Evolutionary conservation across 2,113 vertebrate species (phyloP).

Genomic region (Erinaceus europaeus): DNA sequence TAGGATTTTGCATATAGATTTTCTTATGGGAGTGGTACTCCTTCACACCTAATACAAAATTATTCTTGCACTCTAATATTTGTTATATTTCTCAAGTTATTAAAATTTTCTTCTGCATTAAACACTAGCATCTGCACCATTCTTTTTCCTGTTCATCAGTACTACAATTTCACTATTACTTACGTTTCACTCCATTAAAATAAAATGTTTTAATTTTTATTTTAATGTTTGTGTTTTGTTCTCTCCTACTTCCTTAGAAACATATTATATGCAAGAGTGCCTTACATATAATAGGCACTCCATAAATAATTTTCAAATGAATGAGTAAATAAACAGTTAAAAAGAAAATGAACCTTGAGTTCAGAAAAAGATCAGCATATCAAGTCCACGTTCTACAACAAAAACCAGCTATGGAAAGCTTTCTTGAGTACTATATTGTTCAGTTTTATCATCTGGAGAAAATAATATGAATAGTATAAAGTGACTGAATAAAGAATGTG

Average conservation of each 20-base stretch:
- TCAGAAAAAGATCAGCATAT: neutral
- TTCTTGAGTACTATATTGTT: neutral
- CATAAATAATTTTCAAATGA: neutral
- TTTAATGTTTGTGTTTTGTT: too few species aligned
- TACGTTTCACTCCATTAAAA: neutral
- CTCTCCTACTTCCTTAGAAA: neutral
- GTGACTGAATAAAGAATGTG: conserved; percentile 13
- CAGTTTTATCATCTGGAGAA: conserved; percentile 25
- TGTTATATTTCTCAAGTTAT: neutral
- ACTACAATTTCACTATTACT: neutral
- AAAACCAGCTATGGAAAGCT: neutral
- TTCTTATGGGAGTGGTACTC: neutral
- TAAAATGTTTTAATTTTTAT: too few species aligned
- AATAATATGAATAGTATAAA: neutral
- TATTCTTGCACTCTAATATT: neutral
- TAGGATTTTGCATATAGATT: neutral
- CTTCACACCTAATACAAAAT: neutral
- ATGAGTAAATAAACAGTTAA: neutral
- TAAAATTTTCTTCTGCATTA: neutral
- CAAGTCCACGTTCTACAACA: neutral
- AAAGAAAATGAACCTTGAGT: conserved; percentile 3
- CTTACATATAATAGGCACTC: neutral
- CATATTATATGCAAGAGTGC: neutral
- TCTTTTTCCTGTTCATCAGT: neutral
- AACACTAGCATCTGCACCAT: neutral